Evolutionary conservation across 2,888 invertebrate genomes (phyloP), one percentile per base, ranked within the genome.

Genomic region (Calameuta filiformis): DNA sequence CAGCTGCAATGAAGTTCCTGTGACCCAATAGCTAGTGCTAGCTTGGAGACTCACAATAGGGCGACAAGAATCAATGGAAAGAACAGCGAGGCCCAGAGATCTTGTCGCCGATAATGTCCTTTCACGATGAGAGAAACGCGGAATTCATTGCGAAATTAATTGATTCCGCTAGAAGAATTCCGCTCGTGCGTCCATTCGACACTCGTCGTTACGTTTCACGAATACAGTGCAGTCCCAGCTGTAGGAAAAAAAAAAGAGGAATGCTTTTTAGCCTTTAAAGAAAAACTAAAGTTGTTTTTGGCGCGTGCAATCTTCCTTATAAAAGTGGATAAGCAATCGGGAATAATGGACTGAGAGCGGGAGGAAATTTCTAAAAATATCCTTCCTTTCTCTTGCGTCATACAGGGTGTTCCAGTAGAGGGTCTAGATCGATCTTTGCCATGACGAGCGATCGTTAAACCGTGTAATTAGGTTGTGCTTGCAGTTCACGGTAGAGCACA

Each of bases 301-400:
- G 56, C 56, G 23, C 2, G 23, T 56, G 23, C 23, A 56, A 56
- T 56, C 23, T 56, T 56, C 23, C 9, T 56, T 56, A 23, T 9
- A 56, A 23, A 23, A 56, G 23, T 56, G 23, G 23, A 56, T 23
- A 68, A 34, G 69, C 77, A 77, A 80, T 77, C 77, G 68, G 69
- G 76, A 74, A 81, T 81, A 80, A 77, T 78, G 79, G 75, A 75
- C 31, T 75, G 79, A 80, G 79, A 68, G 77, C 77, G 68, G 77
- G 76, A 77, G 77, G n/a, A 79, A 73, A 77, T 75, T 78, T 80
- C 79, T 81, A 81, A 80, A 80, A 80, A 81, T 81, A 81, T 75
- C 15, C 37, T 74, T 40, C 73, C 69, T 74, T 68, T 77, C 77
- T 79, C 76, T 79, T 79, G 75, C 75, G 69, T 40, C 56, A 56